A percentile compares a stretch with the other conserved stretches of the same genome.
These are phyloP conservation scores for Heliocidaris tuberculata DNA, from an alignment of 35 echinoderm and acorn worm species.

Conservation along the genomic window DNA sequence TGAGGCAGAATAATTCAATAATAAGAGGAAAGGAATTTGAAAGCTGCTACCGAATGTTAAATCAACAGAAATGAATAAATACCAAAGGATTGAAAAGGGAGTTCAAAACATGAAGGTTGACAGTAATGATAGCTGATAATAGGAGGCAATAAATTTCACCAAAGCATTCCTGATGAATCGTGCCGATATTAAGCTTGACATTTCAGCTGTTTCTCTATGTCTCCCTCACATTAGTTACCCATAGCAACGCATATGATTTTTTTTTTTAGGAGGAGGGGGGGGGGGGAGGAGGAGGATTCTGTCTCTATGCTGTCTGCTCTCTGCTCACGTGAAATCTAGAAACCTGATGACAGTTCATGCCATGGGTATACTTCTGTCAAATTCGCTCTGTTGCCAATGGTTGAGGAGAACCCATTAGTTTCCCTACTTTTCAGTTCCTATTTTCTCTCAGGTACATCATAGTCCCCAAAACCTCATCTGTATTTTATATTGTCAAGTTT, in stretches of 20 bases:
- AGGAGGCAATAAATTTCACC: not conserved
- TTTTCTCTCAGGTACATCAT: not conserved
- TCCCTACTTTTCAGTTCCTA: not conserved
- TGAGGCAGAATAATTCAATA: no score
- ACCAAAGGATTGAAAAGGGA: not conserved
- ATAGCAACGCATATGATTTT: not conserved
- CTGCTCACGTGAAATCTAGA: not conserved
- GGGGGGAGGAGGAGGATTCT: not conserved
- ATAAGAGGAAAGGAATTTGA: no score
- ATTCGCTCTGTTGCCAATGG: not conserved
- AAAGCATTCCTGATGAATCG: constrained; percentile 4
- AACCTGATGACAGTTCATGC: not conserved
- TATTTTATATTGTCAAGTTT: not conserved
- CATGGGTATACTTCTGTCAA: not conserved
- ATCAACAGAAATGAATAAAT: not conserved
- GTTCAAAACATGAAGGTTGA: not conserved
- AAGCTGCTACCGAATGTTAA: not conserved
- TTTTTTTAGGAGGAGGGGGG: not conserved
- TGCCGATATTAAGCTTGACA: not conserved
- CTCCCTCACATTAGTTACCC: constrained; percentile 36
- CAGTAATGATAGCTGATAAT: not conserved
- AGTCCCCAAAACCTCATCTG: not conserved
- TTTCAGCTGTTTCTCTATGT: not conserved
- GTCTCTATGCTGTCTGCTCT: not conserved
- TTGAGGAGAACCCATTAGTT: not conserved